phyloP scores from a whole-genome alignment of 2,113 vertebrate species.

The Thomomys bottae region DNA sequence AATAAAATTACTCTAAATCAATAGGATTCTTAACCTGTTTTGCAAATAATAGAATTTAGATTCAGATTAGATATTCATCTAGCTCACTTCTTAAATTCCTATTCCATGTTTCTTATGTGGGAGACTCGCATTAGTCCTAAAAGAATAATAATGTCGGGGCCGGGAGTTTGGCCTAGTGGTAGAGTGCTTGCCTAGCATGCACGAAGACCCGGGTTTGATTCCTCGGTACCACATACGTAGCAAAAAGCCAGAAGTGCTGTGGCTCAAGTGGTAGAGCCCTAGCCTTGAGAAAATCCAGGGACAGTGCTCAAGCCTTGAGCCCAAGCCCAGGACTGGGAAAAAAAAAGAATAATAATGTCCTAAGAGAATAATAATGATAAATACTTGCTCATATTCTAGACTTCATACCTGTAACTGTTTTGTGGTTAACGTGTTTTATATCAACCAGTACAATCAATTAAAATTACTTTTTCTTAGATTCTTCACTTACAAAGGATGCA shows the following conservation, averaged over 20 bases:
- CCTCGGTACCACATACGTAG: too few species aligned
- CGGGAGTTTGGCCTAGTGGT: too few species aligned
- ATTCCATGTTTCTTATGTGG: not conserved
- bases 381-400: not conserved
- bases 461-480: not conserved
- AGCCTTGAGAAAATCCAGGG: too few species aligned
- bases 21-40: not conserved
- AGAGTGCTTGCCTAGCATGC: too few species aligned
- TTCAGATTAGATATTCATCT: not conserved
- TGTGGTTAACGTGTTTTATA: not conserved
- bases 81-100: not conserved
- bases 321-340: too few species aligned
- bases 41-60: not conserved
- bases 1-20: not conserved
- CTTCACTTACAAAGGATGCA: not conserved
- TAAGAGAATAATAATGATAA: not conserved
- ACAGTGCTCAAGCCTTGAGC: too few species aligned
- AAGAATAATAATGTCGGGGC: too few species aligned
- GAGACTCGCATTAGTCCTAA: not conserved
- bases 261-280: too few species aligned
- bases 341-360: too few species aligned
- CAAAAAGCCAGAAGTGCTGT: too few species aligned
- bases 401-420: not conserved
- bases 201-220: too few species aligned
- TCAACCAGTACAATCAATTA: not conserved